Conservation (phyloP, 2,888 invertebrate species). For the Baronia brevicornis region DNA sequence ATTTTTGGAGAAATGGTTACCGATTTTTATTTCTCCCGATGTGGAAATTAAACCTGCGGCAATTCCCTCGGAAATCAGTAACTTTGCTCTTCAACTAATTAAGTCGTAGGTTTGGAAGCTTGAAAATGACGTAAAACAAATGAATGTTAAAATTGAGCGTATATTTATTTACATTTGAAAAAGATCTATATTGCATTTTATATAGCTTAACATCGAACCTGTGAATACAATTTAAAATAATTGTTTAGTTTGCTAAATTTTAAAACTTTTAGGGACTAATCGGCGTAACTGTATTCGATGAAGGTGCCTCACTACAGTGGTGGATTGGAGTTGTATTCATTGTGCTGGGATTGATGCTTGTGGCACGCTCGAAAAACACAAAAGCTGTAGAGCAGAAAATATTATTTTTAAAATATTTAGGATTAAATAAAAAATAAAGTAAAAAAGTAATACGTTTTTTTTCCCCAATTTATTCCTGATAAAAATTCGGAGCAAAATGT, state of each 20-base stretch:
- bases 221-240: neutral
- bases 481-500: too few species aligned
- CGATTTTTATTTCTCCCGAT: too few species aligned
- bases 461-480: too few species aligned
- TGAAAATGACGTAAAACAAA: too few species aligned
- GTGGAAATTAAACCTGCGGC: too few species aligned
- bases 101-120: too few species aligned
- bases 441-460: too few species aligned
- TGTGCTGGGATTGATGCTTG: constrained; percentile 80
- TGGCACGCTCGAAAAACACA: constrained; percentile 55
- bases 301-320: constrained; percentile 81
- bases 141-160: too few species aligned
- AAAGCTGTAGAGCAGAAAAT: constrained; percentile 24
- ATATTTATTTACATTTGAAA: too few species aligned
- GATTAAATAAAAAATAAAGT: neutral
- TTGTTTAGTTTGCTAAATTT: constrained; percentile 1
- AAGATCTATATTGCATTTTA: neutral
- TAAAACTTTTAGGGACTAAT: constrained; percentile 77
- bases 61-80: too few species aligned
- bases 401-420: constrained; percentile 20
- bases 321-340: constrained; percentile 83
- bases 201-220: neutral
- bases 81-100: too few species aligned
- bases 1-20: too few species aligned
- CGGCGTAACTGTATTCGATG: constrained; percentile 81